Conservation (phyloP, 2,888 invertebrate species). For the Saturnia pavonia region DNA sequence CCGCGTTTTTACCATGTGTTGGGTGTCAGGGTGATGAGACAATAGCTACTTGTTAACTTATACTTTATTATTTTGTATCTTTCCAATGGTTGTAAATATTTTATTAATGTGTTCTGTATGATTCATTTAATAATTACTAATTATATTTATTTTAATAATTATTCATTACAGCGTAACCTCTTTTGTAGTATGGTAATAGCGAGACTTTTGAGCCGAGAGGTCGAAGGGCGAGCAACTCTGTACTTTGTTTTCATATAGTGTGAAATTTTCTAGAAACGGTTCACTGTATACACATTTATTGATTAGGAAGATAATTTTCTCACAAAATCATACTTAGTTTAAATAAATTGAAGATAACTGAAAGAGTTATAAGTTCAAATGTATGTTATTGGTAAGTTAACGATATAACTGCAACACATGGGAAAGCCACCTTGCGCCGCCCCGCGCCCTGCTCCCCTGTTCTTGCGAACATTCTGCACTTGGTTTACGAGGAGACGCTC, state of each 20-base stretch:
- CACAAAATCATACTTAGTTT: not conserved
- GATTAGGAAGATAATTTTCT: not conserved
- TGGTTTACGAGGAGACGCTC: not conserved
- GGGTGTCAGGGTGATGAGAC: not conserved
- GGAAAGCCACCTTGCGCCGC: not conserved
- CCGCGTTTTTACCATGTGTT: not conserved
- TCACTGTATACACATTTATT: not conserved
- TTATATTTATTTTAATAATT: not conserved
- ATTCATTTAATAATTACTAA: not conserved
- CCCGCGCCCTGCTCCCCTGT: not conserved
- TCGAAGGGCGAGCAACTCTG: no score
- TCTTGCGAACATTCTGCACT: no score
- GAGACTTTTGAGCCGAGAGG: not conserved
- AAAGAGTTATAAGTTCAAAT: not conserved
- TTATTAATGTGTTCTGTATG: no score
- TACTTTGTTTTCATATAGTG: no score
- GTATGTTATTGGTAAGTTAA: not conserved
- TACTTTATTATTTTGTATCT: not conserved
- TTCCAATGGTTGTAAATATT: not conserved
- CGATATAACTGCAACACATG: not conserved
- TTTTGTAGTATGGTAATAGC: not conserved
- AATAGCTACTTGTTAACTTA: not conserved
- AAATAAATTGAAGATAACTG: not conserved
- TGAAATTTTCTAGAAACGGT: not conserved
- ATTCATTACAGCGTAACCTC: not conserved